phyloP scores from a whole-genome alignment of 2,888 invertebrate species.

The Tubulanus polymorphus region DNA sequence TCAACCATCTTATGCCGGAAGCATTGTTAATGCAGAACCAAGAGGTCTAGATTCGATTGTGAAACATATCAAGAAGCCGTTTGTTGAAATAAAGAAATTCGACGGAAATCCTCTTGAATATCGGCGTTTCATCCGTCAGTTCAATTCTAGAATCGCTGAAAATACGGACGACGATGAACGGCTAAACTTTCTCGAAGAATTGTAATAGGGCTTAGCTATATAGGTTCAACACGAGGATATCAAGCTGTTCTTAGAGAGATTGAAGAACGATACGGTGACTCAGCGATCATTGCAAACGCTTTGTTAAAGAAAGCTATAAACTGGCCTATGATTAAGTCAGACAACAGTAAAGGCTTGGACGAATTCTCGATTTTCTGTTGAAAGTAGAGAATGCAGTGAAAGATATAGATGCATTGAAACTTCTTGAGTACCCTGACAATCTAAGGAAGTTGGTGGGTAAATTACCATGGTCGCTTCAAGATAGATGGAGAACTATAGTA shows the following conservation, averaged over 20 bases:
- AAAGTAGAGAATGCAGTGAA: neutral
- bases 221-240: too few relatives aligned
- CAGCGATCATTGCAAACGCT: neutral
- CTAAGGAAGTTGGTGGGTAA: neutral
- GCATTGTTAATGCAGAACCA: too few relatives aligned
- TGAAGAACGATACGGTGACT: neutral
- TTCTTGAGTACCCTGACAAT: neutral
- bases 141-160: too few relatives aligned
- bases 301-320: neutral
- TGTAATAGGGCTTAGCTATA: too few relatives aligned
- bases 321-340: neutral
- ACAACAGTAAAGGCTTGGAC: neutral
- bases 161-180: too few relatives aligned
- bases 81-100: too few relatives aligned
- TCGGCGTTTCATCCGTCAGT: too few relatives aligned
- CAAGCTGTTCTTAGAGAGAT: neutral
- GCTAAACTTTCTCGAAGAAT: too few relatives aligned
- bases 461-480: neutral
- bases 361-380: neutral
- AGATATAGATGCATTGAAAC: neutral
- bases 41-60: too few relatives aligned
- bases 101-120: too few relatives aligned
- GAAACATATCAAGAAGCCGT: too few relatives aligned
- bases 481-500: neutral
- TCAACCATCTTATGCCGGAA: too few relatives aligned